Percentiles rank a stretch among this genome's conserved stretches.
Evolutionary conservation across 1,140 invertebrate genomes (phyloP).

Genomic region (Andrena cerasifolii): DNA sequence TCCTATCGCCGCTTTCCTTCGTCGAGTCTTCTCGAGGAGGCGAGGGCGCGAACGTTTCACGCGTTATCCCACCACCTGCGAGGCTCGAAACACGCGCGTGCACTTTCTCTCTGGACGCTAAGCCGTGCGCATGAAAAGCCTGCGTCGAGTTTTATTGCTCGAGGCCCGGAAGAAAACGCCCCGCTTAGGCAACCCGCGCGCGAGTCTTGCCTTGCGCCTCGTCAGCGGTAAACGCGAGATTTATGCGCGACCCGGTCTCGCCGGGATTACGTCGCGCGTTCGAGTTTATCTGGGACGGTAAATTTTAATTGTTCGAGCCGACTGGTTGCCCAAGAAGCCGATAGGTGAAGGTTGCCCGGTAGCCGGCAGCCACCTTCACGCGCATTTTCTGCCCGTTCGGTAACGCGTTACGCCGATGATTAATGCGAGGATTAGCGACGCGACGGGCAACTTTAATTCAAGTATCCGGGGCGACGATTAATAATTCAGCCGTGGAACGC

Average conservation of each 20-base stretch:
- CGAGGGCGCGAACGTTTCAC: neutral
- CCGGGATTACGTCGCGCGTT: conserved; percentile 28
- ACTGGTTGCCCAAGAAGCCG: conserved; percentile 10
- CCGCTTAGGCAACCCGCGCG: conserved; percentile 35
- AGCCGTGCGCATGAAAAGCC: conserved; percentile 40
- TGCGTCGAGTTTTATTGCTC: conserved; percentile 45
- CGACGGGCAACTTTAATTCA: conserved; percentile 17
- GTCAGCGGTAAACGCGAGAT: conserved; percentile 27
- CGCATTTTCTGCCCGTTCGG: neutral
- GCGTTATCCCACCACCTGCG: conserved; percentile 58
- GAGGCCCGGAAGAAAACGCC: conserved; percentile 56
- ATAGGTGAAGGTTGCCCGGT: too few relatives aligned
- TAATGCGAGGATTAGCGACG: conserved; percentile 16
- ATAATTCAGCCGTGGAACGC: conserved; percentile 13
- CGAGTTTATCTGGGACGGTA: conserved; percentile 14
- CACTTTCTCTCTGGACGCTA: conserved; percentile 56
- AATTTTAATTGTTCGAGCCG: conserved; percentile 36
- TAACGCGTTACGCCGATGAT: conserved; percentile 1
- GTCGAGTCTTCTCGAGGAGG: neutral
- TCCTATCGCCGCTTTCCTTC: neutral
- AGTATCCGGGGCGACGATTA: conserved; percentile 4
- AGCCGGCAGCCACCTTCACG: too few relatives aligned
- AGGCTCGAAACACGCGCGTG: conserved; percentile 9
- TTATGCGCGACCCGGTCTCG: conserved; percentile 34
- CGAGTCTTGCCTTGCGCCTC: conserved; percentile 16